A percentile compares a stretch with the other conserved stretches of the same genome.
Conservation (phyloP, 1,140 invertebrate genomes). For the silkworm (Bombyx mori) region ASM3026992v2 NC_085110.1:12832001-12832500, state of each 20-base stretch:
- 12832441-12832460: constrained; percentile 90
- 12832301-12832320: constrained; percentile 54
- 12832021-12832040: constrained; percentile 59
- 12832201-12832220: constrained; percentile 77
- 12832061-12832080: constrained; percentile 85
- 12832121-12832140: constrained; percentile 31
- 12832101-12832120: constrained; percentile 62
- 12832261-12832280: constrained; percentile 75
- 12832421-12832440: constrained; percentile 91
- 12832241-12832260: constrained; percentile 81
- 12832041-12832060: constrained; percentile 70
- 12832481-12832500: constrained; percentile 87
- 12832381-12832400: constrained; percentile 92
- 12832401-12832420: constrained; percentile 92
- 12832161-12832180: constrained; percentile 6
- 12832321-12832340: constrained; percentile 86
- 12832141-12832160: constrained; percentile 27
- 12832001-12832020: constrained; percentile 88
- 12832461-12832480: constrained; percentile 74
- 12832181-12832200: constrained; percentile 46
- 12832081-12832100: constrained; percentile 75
- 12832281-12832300: constrained; percentile 34
- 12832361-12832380: constrained; percentile 92
- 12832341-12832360: constrained; percentile 88
- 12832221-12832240: constrained; percentile 73